phyloP scores from a whole-genome alignment of 2,797 vertebrate genomes.

The Cuniculus paca region DNA sequence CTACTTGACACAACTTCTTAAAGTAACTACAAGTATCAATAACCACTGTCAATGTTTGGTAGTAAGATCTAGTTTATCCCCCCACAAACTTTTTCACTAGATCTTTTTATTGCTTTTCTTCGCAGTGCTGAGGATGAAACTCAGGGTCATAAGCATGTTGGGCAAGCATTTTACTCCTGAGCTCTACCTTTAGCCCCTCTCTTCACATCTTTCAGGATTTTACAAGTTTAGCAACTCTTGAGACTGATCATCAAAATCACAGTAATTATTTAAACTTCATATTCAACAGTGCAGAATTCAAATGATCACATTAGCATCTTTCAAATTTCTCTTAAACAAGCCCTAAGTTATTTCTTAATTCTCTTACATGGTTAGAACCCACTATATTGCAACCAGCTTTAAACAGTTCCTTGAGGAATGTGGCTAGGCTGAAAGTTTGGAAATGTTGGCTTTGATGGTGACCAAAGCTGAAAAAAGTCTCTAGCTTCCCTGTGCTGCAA shows the following conservation, averaged over 20 bases:
- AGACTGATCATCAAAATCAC: constrained; percentile 29
- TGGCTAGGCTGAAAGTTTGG: constrained; percentile 71
- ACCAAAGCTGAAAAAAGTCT: constrained; percentile 66
- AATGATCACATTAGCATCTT: constrained; percentile 47
- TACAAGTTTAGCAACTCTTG: constrained; percentile 53
- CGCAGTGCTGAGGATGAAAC: background rate
- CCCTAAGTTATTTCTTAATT: constrained; percentile 43
- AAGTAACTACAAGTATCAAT: constrained; percentile 60
- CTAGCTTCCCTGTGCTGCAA: constrained; percentile 75
- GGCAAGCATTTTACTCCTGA: background rate
- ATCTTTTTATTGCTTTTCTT: background rate
- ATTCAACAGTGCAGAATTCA: constrained; percentile 47
- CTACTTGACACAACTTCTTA: constrained; percentile 33
- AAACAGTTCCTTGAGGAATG: constrained; percentile 70
- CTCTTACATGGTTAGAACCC: constrained; percentile 59
- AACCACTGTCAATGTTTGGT: constrained; percentile 21
- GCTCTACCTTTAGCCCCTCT: background rate
- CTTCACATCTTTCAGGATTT: background rate
- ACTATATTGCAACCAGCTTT: constrained; percentile 55
- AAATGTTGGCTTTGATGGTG: constrained; percentile 70
- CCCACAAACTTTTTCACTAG: constrained; percentile 42
- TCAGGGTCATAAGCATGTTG: background rate
- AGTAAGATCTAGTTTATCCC: constrained; percentile 5
- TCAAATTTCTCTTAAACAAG: constrained; percentile 49
- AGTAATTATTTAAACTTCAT: background rate